Conservation (phyloP, 2,888 invertebrate genomes). For the Auanema sp. region DNA sequence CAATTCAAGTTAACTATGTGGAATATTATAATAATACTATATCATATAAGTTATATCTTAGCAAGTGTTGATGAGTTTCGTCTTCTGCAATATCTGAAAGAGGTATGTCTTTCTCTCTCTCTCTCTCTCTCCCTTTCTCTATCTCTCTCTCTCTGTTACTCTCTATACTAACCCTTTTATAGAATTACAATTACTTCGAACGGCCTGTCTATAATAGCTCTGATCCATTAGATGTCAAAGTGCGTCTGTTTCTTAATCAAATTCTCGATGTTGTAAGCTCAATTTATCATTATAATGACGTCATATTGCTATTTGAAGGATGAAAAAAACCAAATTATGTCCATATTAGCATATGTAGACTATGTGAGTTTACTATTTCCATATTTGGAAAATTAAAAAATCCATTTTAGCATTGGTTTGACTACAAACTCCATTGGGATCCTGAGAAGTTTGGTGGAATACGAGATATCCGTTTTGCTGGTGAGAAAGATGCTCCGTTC, state of each 20-base stretch:
- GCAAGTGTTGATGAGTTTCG: conserved; percentile 45
- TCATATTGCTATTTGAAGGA: conserved; percentile 23
- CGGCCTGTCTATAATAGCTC: conserved; percentile 44
- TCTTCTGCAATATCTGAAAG: conserved; percentile 45
- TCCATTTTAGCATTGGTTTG: conserved; percentile 41
- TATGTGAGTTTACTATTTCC: conserved; percentile 30
- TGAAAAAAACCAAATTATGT: conserved; percentile 51
- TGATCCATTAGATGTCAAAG: conserved; percentile 40
- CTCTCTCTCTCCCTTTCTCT: neutral
- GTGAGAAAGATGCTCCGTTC: conserved; percentile 38
- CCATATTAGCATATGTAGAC: conserved; percentile 46
- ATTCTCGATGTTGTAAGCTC: conserved; percentile 40
- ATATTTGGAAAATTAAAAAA: neutral
- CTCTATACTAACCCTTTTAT: neutral
- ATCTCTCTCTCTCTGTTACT: neutral
- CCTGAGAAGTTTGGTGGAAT: conserved; percentile 44
- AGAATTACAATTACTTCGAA: conserved; percentile 51
- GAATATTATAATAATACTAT: too few species aligned
- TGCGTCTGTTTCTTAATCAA: conserved; percentile 47
- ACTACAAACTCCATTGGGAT: conserved; percentile 49
- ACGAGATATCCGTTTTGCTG: conserved; percentile 34
- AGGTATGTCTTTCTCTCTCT: conserved; percentile 23
- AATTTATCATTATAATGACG: neutral
- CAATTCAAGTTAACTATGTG: too few species aligned
- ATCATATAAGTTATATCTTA: neutral